Percentiles rank a stretch among this genome's conserved stretches.
These are phyloP conservation scores for Heliconius himera DNA, from an alignment of 1,140 invertebrate genomes.

Conservation along the genomic window DNA sequence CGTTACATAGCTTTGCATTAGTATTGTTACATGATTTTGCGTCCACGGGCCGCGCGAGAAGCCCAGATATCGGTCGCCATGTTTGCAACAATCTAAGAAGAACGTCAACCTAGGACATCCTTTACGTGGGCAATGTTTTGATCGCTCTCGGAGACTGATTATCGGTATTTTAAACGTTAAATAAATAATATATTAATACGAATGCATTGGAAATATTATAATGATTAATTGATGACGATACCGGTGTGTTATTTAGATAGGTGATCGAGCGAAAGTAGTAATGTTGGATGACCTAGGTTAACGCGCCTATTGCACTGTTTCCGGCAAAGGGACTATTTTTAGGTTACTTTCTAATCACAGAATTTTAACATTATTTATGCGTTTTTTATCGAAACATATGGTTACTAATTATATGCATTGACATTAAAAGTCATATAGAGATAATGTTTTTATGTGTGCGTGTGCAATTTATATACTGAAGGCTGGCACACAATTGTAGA, in stretches of 20 bases:
- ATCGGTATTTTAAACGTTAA: constrained; percentile 35
- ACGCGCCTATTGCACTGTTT: constrained; percentile 64
- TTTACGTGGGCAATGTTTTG: constrained; percentile 69
- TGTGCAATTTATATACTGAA: constrained; percentile 46
- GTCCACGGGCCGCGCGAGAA: constrained; percentile 76
- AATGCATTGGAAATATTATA: constrained; percentile 28
- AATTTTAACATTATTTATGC: constrained; percentile 45
- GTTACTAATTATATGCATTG: constrained; percentile 50
- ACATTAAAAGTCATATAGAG: constrained; percentile 41
- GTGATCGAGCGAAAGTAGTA: constrained; percentile 65
- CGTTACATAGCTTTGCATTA: constrained; percentile 78
- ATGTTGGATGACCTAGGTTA: constrained; percentile 76
- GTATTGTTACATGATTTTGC: constrained; percentile 80
- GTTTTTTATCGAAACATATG: constrained; percentile 59
- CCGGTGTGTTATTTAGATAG: constrained; percentile 53
- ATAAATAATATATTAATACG: constrained; percentile 22
- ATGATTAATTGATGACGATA: constrained; percentile 52
- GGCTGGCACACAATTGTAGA: constrained; percentile 18
- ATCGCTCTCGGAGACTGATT: constrained; percentile 45
- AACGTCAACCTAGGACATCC: constrained; percentile 71
- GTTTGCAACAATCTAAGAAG: constrained; percentile 80
- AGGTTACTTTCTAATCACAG: constrained; percentile 68
- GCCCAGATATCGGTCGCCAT: constrained; percentile 82
- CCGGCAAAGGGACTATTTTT: constrained; percentile 59
- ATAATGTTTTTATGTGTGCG: constrained; percentile 43